phyloP scores from a whole-genome alignment of 2,888 invertebrate genomes.

The Pherbina coryleti region DNA sequence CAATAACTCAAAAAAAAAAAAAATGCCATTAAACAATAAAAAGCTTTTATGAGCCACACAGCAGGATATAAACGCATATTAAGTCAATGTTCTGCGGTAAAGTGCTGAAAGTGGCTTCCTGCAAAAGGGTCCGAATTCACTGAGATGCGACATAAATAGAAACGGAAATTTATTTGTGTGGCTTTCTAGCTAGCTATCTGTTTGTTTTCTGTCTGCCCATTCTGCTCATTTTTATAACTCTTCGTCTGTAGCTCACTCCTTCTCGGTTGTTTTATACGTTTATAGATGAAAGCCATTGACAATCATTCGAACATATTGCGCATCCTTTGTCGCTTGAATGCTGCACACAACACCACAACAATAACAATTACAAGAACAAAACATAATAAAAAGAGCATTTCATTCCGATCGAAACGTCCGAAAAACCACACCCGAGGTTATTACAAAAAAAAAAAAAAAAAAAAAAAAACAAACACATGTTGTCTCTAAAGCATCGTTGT shows the following conservation, averaged over 20 bases:
- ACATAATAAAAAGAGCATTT: background rate
- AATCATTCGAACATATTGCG: background rate
- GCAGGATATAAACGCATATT: too few species aligned
- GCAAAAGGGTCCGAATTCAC: too few species aligned
- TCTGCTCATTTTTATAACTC: too few species aligned
- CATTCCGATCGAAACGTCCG: background rate
- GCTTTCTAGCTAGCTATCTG: background rate
- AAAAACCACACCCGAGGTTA: background rate
- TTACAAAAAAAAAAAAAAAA: background rate
- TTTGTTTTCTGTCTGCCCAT: background rate
- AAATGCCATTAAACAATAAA: conserved; percentile 2
- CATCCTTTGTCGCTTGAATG: background rate
- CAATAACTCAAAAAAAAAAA: too few species aligned
- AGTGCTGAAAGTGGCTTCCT: too few species aligned
- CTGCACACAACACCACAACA: background rate
- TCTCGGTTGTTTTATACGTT: too few species aligned
- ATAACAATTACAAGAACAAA: background rate
- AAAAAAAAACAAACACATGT: too few species aligned
- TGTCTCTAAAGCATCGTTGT: background rate
- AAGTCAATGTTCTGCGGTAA: too few species aligned
- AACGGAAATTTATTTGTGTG: background rate
- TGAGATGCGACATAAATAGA: background rate
- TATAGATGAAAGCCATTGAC: background rate
- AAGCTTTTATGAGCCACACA: background rate
- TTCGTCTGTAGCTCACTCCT: too few species aligned